Conservation (phyloP, 2,888 invertebrate species). For the Eupithecia inturbata region DNA sequence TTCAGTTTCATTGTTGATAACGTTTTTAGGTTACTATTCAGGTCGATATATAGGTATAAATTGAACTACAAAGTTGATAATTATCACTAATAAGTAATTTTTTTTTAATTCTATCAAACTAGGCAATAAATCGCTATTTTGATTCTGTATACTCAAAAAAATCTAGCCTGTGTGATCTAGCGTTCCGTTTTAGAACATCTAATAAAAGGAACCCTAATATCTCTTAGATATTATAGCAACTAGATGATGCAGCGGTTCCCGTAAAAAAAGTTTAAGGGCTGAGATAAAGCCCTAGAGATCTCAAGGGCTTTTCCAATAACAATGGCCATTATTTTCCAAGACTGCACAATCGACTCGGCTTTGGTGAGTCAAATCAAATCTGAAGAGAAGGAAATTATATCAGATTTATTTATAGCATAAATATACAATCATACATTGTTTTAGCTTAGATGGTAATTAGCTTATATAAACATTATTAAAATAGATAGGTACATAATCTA, state of each 20-base stretch:
- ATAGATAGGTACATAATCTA: no score
- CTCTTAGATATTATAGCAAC: background rate
- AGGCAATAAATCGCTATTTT: no score
- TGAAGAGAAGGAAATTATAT: no score
- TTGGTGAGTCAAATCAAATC: background rate
- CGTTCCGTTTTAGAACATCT: background rate
- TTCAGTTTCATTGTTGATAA: background rate
- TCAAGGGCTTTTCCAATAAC: slow-evolving; percentile 10
- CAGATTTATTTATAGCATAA: no score
- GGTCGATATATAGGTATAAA: background rate
- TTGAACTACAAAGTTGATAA: background rate
- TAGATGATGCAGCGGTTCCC: slow-evolving; percentile 2
- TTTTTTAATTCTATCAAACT: no score
- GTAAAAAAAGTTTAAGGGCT: background rate
- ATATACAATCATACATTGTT: no score
- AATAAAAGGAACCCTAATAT: background rate
- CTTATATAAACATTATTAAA: no score
- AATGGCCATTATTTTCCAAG: background rate
- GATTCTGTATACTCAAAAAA: background rate
- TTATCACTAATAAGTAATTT: background rate
- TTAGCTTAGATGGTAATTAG: no score
- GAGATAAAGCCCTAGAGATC: slow-evolving; percentile 17
- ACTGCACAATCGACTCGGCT: background rate
- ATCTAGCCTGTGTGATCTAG: background rate
- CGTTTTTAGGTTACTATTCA: background rate